Evolutionary conservation across 2,797 vertebrate species (phyloP).

Genomic region (Scomberomorus guttatus): DNA sequence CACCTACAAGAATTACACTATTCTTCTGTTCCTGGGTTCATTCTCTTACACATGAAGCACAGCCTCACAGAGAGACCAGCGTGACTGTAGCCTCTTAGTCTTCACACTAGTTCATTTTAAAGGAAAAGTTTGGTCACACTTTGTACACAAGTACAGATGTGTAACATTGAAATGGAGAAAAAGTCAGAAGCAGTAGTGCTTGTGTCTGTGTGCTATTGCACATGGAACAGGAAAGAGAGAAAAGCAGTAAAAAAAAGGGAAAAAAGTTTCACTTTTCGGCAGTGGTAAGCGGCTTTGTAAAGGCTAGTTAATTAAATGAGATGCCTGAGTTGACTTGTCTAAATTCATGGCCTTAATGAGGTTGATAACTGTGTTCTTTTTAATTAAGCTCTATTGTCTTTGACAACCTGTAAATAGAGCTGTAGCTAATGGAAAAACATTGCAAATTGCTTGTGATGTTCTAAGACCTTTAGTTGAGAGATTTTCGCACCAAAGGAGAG

Average conservation of each 20-base stretch:
- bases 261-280: constrained; percentile 32
- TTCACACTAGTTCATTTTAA: background rate
- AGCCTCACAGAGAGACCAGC: no score
- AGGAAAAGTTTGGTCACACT: background rate
- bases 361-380: constrained; percentile 75
- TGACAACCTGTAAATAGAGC: constrained; percentile 73
- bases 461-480: constrained; percentile 37
- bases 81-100: no score
- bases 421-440: constrained; percentile 40
- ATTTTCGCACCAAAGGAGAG: constrained; percentile 29
- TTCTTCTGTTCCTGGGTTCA: no score
- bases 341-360: constrained; percentile 67
- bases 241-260: constrained; percentile 1
- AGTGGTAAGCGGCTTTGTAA: constrained; percentile 59
- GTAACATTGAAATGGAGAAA: constrained; percentile 6
- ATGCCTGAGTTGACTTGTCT: constrained; percentile 67
- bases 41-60: no score
- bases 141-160: background rate
- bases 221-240: background rate
- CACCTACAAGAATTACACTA: no score
- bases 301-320: constrained; percentile 76
- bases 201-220: background rate
- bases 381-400: constrained; percentile 76
- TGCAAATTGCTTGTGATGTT: constrained; percentile 54
- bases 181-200: background rate